Evolutionary conservation across 1,140 invertebrate species (phyloP), one percentile per base, ranked within the genome.

Genomic region (Drosophila sechellia): DNA sequence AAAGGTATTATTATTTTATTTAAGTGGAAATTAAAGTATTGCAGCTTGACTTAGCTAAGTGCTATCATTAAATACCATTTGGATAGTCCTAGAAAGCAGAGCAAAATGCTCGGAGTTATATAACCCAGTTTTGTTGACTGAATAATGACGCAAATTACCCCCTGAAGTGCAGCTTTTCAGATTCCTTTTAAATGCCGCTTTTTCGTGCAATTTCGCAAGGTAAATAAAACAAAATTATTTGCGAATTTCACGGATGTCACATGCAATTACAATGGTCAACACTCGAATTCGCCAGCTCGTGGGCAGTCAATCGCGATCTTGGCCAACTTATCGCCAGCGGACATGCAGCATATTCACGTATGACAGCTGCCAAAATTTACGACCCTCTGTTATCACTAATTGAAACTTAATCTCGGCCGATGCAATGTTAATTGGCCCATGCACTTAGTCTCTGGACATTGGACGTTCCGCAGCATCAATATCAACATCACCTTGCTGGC

Each of bases 201-300:
- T 53, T 69, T 20, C 20, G 4, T 37, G 13, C 17, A 13, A 15
- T 37, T 45, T 54, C 37, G 45, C 40, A 40, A 55, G 52, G 66
- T 48, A 56, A 71, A 71, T 59, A 73, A 71, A 73, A 65, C 31
- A 13, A 64, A 63, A 45, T 48, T 64, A 58, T 61, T 40, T 71
- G 55, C 65, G 54, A 76, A 55, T 69, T 77, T 56, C 37, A 65
- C 76, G 76, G 76, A 78, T 78, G 74, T 78, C 74, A 77, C 54
- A 63, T 50, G 27, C 73, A 76, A 77, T 75, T 76, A 66, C 71
- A 48, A 49, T 37, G 55, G 50, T 68, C 74, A 77, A 69, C 63
- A 77, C 46, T 48, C 22, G 13, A 27, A 17, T 5, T 58, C 17
- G 25, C 34, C 22, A 49, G 55, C 50, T 48, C 66, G 66, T 39